These are phyloP conservation scores for Exephanes ischioxanthus DNA, from an alignment of 2,888 invertebrate species.

Conservation along the genomic window DNA sequence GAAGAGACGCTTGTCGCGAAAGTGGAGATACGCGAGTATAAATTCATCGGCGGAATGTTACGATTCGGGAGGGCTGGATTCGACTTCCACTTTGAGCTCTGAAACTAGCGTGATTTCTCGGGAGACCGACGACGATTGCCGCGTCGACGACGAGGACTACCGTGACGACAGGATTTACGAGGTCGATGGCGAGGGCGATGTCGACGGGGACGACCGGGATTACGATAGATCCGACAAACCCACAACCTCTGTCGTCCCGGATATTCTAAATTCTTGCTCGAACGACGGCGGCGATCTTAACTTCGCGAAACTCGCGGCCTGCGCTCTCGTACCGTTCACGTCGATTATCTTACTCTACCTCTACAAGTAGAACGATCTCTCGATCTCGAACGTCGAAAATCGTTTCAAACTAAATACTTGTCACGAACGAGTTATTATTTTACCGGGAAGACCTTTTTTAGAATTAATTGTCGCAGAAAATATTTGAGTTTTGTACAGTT, in stretches of 20 bases:
- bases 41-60: slow-evolving; percentile 2
- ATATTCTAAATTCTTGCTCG: slow-evolving; percentile 76
- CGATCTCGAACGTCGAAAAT: slow-evolving; percentile 38
- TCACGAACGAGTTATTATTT: neutral
- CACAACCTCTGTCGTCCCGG: slow-evolving; percentile 77
- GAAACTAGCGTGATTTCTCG: slow-evolving; percentile 10
- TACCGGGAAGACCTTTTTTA: too few relatives aligned
- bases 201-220: slow-evolving; percentile 58
- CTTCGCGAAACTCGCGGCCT: slow-evolving; percentile 77
- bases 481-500: too few relatives aligned
- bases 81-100: neutral
- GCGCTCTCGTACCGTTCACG: slow-evolving; percentile 79
- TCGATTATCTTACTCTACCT: slow-evolving; percentile 79
- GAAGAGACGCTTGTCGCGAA: slow-evolving; percentile 18
- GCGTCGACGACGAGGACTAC: slow-evolving; percentile 19
- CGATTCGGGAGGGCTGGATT: neutral
- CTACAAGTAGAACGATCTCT: slow-evolving; percentile 74
- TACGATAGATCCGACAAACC: slow-evolving; percentile 67
- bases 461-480: too few relatives aligned
- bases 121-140: slow-evolving; percentile 1
- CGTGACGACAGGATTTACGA: slow-evolving; percentile 23
- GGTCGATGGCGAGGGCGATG: slow-evolving; percentile 51
- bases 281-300: slow-evolving; percentile 75
- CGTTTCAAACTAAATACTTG: neutral
- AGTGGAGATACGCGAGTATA: slow-evolving; percentile 33